Conservation (phyloP, 2,113 vertebrate species). For the Rhodinocichla rosea region DNA sequence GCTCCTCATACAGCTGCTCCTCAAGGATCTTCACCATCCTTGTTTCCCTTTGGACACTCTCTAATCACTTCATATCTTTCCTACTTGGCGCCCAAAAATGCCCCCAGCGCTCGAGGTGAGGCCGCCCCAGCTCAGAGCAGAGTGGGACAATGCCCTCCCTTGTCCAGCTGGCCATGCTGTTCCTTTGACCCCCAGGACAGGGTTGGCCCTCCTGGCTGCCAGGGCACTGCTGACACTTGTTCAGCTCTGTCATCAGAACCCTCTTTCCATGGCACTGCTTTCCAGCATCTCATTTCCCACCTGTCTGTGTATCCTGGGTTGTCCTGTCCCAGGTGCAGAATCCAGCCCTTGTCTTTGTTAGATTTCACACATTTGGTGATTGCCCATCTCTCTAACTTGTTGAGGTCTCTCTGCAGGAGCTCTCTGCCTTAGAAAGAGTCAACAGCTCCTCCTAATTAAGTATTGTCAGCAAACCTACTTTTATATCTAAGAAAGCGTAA, state of each 20-base stretch:
- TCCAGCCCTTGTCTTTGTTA: not conserved
- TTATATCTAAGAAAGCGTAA: not conserved
- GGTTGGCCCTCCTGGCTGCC: not conserved
- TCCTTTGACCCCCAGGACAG: rapidly evolving
- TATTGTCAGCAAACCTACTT: not conserved
- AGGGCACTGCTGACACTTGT: not conserved
- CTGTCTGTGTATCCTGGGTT: no score
- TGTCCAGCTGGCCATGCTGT: rapidly evolving
- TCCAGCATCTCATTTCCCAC: not conserved
- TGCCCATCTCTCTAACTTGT: not conserved
- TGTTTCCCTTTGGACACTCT: not conserved
- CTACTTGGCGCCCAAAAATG: not conserved
- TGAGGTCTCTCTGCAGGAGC: not conserved
- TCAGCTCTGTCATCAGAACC: rapidly evolving
- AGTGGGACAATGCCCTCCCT: not conserved
- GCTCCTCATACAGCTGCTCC: rapidly evolving
- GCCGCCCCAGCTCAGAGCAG: not conserved
- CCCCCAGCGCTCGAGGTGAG: not conserved
- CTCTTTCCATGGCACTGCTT: not conserved
- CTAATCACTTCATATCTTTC: not conserved
- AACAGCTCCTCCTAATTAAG: not conserved
- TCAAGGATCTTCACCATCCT: not conserved
- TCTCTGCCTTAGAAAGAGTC: not conserved
- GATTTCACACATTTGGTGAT: not conserved
- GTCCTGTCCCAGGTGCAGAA: not conserved